Conservation (phyloP, 2,888 invertebrate genomes). For the Aphrophora alni region DNA sequence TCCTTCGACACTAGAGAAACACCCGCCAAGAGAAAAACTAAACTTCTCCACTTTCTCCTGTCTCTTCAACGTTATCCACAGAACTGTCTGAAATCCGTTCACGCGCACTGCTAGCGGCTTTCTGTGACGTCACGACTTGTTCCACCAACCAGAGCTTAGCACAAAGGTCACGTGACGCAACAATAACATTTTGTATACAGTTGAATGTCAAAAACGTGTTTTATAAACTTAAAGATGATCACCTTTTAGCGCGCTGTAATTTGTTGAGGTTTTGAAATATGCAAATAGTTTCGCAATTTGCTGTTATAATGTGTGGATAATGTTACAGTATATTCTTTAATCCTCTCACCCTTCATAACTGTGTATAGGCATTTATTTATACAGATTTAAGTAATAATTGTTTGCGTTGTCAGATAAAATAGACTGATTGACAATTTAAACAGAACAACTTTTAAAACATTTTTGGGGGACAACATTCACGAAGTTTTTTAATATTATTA, state of each 20-base stretch:
- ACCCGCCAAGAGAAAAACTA: not conserved
- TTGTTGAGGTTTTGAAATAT: not conserved
- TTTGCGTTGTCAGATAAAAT: no score
- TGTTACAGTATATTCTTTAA: no score
- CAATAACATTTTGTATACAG: not conserved
- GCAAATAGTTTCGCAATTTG: not conserved
- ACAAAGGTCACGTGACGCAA: not conserved
- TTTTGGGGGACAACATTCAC: no score
- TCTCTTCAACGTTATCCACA: not conserved
- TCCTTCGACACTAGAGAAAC: not conserved
- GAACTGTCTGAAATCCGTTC: not conserved
- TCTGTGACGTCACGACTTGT: not conserved
- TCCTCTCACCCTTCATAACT: no score
- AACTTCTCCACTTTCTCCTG: not conserved
- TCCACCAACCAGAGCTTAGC: not conserved
- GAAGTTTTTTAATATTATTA: no score
- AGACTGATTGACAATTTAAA: no score
- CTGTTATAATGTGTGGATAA: not conserved
- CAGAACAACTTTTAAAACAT: no score
- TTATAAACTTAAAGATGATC: conserved; percentile 2
- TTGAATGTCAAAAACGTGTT: conserved; percentile 6
- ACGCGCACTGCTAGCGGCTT: not conserved
- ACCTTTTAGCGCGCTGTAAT: not conserved
- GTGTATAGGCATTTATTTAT: no score
- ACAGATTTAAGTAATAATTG: no score